Base-by-base conservation (phyloP, 2,888 invertebrate species). In the Sturmia bella region DNA sequence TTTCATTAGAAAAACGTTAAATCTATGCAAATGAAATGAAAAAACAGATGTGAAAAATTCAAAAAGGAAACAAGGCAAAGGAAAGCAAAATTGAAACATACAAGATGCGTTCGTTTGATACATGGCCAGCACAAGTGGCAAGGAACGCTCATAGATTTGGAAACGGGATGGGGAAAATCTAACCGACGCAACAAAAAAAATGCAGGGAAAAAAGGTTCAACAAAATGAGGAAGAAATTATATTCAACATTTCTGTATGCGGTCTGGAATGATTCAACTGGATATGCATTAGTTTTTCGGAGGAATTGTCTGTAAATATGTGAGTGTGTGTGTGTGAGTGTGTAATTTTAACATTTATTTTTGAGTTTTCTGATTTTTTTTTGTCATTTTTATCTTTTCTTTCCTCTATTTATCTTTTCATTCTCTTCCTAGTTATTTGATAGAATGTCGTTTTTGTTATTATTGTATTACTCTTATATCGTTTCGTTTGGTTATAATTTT, bases 331-430 rank as follows among this genome's bases (percentile, higher is more conserved):
- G n/a, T 68, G 19, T 56, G 39, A 74, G 56, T 57, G 24, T 63
- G 43, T 74, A 56, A 57, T 70, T 56, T 57, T 52, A 21, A 74
- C 69, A 77, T 78, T 70, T 76, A 73, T 72, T 80, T 78, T 56
- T 24, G 21, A 48, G 21, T 59, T 61, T 64, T 69, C 19, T 72
- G 72, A 13, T 15, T 21, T 73, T 21, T 73, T 6, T 41, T 11
- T 54, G 11, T 19, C 12, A 32, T 63, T 64, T 78, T 59, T 43
- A 72, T 78, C n/a, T 48, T 66, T 70, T 50, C 15, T 50, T 52
- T 75, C 11, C 24, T 43, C 45, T 63, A 24, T 64, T 13, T 56
- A 45, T 57, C 39, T 37, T 7, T 59, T 12, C 57, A 27, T 54
- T 56, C 27, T 54, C 54, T 75, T 12, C 37, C 76, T 13, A 59